Conservation (phyloP, 2,888 invertebrate species). For the Idaea aversata region DNA sequence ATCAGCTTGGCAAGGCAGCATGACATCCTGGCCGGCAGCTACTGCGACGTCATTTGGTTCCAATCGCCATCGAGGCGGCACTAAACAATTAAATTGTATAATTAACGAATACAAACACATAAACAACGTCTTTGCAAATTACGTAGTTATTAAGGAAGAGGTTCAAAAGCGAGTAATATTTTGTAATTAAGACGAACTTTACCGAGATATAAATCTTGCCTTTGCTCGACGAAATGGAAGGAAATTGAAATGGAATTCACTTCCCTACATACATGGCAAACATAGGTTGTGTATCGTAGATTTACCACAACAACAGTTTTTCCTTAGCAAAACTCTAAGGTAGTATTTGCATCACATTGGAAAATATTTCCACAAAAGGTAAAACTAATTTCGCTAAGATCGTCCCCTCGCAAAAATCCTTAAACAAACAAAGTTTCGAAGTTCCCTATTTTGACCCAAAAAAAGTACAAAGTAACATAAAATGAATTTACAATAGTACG, state of each 20-base stretch:
- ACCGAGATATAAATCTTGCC: neutral
- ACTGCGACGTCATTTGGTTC: conserved; percentile 92
- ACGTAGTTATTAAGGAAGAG: neutral
- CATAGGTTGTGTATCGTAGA: neutral
- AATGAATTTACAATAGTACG: conserved; percentile 4
- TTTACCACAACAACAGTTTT: neutral
- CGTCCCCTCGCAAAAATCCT: neutral
- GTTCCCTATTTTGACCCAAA: neutral
- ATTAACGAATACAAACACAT: neutral
- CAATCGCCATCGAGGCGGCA: conserved; percentile 93
- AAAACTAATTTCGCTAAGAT: neutral
- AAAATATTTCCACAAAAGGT: neutral
- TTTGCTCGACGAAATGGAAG: neutral
- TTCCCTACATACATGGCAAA: neutral
- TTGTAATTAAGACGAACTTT: neutral
- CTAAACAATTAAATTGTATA: conserved; percentile 59
- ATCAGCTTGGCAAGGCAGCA: conserved; percentile 93
- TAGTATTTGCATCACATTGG: neutral
- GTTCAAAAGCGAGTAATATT: neutral
- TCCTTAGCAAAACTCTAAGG: neutral
- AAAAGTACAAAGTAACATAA: neutral
- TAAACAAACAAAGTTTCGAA: neutral
- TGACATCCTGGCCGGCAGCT: conserved; percentile 90
- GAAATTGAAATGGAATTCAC: neutral
- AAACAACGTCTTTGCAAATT: neutral